Conservation (phyloP, 2,797 vertebrate species). For the Chaetophractus vellerosus region DNA sequence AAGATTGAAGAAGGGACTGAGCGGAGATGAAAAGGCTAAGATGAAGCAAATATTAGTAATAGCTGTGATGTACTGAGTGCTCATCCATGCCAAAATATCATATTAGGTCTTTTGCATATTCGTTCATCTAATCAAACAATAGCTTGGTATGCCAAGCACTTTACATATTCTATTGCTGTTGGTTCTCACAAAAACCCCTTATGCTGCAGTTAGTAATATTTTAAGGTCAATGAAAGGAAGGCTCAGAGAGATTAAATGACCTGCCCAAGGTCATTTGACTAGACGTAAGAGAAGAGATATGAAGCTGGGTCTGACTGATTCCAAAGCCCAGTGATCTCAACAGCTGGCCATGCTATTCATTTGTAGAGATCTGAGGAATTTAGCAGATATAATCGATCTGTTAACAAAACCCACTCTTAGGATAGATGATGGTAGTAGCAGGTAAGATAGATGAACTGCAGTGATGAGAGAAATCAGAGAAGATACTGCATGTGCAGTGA, state of each 20-base stretch:
- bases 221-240: slow-evolving; percentile 11
- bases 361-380: background rate
- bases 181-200: background rate
- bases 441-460: slow-evolving; percentile 15
- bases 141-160: background rate
- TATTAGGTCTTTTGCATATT: slow-evolving; percentile 3
- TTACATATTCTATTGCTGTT: background rate
- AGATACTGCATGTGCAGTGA: background rate
- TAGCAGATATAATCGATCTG: background rate
- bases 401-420: background rate
- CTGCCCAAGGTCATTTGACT: background rate
- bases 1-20: background rate
- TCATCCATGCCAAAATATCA: background rate
- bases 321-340: background rate
- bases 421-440: background rate
- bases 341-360: background rate
- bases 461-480: slow-evolving; percentile 8
- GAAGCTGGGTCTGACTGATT: background rate
- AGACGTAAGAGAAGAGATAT: slow-evolving; percentile 10
- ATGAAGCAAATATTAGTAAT: background rate
- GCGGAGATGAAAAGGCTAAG: background rate
- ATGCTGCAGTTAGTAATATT: slow-evolving; percentile 3
- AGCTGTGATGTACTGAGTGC: background rate
- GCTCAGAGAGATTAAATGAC: background rate
- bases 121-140: slow-evolving; percentile 23